Evolutionary conservation across 2,113 vertebrate species (phyloP), one percentile per base, ranked within the genome.

Genomic region (Cervus canadensis): DNA sequence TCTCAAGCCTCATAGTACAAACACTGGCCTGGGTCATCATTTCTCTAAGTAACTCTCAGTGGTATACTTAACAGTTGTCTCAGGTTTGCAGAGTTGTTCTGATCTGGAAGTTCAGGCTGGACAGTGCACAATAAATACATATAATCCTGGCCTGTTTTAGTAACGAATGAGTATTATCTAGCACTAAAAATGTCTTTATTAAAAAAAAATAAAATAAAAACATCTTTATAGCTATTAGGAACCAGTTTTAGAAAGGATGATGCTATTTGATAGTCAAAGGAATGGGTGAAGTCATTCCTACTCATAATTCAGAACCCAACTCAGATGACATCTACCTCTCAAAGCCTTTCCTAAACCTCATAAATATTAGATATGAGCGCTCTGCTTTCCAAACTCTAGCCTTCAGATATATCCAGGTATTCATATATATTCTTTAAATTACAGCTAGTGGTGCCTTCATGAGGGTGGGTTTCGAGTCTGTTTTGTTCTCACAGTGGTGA

Each of bases 211-310:
- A 5, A 40, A 40, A 40, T 40, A 40, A 40, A 86, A 78, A 89
- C 9, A 23, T 76, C 23, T 76, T 78, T 64, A 82, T 64, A 87
- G 59, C 36, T 87, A 10, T 83, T 7, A 28, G 50, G 60, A 67
- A 64, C n/a, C 56, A 88, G 43, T 79, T 93, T 93, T 28, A 90
- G 54, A 96, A 97, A 92, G 79, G 36, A 56, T 82, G 30, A 36
- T 87, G 30, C 59, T 87, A 0, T 76, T 92, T 82, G 54, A 48
- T 92, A 92, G 43, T 88, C 17, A 95, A 79, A 91, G 45, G 76
- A 97, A 79, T 86, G 7, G 36, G 2, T 95, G n/a, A 93, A 30
- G 21, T 84, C 81, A 91, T 92, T 82, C 6, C 40, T 89, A 71
- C 16, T 23, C 43, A 71, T 89, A 86, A 76, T 93, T 95, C 56